Evolutionary conservation across 37 sponge, comb jelly and placozoan genomes (phyloP).

Genomic region (Chondrilla cf. caribensis): DNA sequence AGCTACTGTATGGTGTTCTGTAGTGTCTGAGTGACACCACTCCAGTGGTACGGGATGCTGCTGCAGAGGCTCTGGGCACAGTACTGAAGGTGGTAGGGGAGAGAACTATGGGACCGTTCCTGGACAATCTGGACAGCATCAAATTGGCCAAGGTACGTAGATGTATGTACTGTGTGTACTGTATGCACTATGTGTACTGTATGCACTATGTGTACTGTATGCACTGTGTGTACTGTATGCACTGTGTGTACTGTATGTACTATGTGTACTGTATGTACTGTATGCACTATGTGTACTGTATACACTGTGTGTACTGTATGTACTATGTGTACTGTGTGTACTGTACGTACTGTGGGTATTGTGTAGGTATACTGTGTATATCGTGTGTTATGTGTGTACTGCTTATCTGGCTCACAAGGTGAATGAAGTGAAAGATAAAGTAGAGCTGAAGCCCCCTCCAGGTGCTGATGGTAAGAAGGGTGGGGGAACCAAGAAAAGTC

Average conservation of each 20-base stretch:
- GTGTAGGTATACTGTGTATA: too few species aligned
- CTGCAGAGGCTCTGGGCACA: slow-evolving; percentile 80
- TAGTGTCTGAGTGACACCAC: slow-evolving; percentile 86
- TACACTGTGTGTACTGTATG: too few species aligned
- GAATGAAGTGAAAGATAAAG: slow-evolving; percentile 67
- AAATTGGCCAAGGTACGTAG: slow-evolving; percentile 77
- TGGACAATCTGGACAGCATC: slow-evolving; percentile 82
- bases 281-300: too few species aligned
- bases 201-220: too few species aligned
- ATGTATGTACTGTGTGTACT: neutral
- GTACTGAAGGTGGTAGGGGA: slow-evolving; percentile 88
- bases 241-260: too few species aligned
- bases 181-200: neutral
- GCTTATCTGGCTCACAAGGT: slow-evolving; percentile 30
- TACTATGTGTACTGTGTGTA: too few species aligned
- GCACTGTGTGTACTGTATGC: too few species aligned
- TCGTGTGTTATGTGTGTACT: too few species aligned
- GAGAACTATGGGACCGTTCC: slow-evolving; percentile 63
- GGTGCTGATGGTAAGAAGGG: slow-evolving; percentile 27
- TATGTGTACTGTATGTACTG: too few species aligned
- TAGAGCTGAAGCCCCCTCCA: slow-evolving; percentile 37
- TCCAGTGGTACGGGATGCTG: slow-evolving; percentile 86
- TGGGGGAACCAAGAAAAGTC: neutral
- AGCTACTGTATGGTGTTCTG: neutral
- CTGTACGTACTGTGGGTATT: too few species aligned